Percentiles rank a stretch among this genome's conserved stretches.
Evolutionary conservation across 2,113 vertebrate genomes (phyloP).

Genomic region (Vombatus ursinus): DNA sequence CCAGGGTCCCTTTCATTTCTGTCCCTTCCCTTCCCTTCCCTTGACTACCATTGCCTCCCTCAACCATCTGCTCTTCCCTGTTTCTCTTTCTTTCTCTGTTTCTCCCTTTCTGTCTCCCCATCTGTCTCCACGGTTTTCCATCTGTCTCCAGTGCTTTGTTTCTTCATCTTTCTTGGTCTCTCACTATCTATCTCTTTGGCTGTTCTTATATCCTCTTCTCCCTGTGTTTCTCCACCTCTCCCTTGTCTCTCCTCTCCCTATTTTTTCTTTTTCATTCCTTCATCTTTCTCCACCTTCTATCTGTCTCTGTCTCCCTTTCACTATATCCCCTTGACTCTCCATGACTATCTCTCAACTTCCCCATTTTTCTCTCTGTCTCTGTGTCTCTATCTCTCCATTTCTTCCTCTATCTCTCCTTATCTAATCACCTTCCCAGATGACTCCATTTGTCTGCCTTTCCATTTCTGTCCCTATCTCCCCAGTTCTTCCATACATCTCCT

Average conservation of each 20-base stretch:
- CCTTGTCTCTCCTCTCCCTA: no score
- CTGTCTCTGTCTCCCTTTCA: no score
- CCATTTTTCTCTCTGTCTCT: background rate
- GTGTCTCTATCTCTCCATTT: background rate
- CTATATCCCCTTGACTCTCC: background rate
- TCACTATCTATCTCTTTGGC: background rate
- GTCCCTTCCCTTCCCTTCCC: background rate
- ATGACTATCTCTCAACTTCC: no score
- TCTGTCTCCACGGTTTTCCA: background rate
- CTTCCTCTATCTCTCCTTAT: background rate
- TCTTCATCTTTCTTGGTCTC: background rate
- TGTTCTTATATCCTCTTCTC: no score
- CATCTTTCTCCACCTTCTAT: no score
- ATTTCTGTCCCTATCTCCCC: background rate
- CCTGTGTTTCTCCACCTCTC: no score
- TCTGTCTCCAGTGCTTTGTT: background rate
- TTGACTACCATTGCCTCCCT: no score
- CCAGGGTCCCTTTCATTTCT: background rate
- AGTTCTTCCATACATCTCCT: background rate
- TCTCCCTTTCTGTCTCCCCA: background rate
- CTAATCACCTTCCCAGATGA: no score
- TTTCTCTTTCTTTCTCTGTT: background rate
- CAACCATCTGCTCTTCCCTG: no score
- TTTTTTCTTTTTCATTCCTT: no score
- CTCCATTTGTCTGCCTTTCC: background rate